Base-by-base conservation (phyloP, 2,888 invertebrate genomes). In the Silvanus unidentatus region DNA sequence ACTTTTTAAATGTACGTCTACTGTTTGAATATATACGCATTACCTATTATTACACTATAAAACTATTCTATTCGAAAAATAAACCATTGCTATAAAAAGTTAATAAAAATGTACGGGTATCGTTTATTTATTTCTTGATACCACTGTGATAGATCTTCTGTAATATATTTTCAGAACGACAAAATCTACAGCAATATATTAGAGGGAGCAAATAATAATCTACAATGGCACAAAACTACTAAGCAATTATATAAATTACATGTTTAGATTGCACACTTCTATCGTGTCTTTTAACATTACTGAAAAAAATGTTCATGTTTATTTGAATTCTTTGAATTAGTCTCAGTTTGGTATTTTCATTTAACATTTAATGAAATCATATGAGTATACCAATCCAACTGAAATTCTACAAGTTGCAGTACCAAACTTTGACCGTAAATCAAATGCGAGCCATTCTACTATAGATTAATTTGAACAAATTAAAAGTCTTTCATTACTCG, bases 101-200 rank as follows among this genome's bases (percentile, higher is more conserved):
- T 2, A 16, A 42, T n/a, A 11, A 38, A 32, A 30, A 34, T 50
- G 53, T 53, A 54, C 54, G 53, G 53, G 53, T 53, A 53, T 49
- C 51, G 45, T 45, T 37, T 4, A 32, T 42, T 40, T 44, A 29
- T 43, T 53, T 43, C 43, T 50, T 48, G 55, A 50, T 54, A 58
- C 55, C 58, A 57, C 58, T 62, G 62, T 62, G 62, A 62, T 62
- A 62, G 55, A 15, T 16, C 54, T 51, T 51, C 52, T 55, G 50
- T 49, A 42, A 40, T 43, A 39, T 44, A 46, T 39, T 36, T 53
- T 52, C 54, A 52, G 51, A 52, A 54, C 52, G 49, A 55, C 50
- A 53, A 55, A 53, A 43, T 53, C 47, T 60, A 61, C 53, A 61
- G 62, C 62, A 62, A 62, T 62, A 61, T 58, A 49, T 52, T 55